Conservation (phyloP, 2,113 vertebrate species). For the Cebus imitator region DNA sequence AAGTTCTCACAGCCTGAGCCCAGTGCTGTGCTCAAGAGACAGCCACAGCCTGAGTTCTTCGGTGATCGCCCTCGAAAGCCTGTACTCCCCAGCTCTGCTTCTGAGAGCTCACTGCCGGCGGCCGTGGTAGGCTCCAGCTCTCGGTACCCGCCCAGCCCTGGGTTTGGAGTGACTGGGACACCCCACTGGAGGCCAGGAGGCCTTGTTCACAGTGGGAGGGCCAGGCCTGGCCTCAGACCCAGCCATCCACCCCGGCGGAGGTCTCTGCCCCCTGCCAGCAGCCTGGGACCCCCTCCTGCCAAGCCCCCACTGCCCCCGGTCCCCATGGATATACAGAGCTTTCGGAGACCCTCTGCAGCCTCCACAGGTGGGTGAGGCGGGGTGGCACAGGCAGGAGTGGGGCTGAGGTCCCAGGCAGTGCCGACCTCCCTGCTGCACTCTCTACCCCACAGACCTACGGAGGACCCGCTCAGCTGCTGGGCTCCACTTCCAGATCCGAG, state of each 20-base stretch:
- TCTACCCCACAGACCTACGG: conserved; percentile 17
- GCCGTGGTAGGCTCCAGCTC: not conserved
- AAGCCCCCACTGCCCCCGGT: conserved; percentile 68
- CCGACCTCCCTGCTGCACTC: not conserved
- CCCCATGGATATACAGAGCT: conserved; percentile 44
- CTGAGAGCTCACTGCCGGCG: conserved; percentile 42
- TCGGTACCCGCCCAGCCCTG: not conserved
- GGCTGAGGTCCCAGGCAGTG: not conserved
- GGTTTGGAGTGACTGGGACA: not conserved
- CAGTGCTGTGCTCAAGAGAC: not conserved
- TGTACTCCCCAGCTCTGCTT: conserved; percentile 42
- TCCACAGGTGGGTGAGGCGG: conserved; percentile 50
- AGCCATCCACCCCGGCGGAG: conserved; percentile 5
- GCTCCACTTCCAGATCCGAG: not conserved
- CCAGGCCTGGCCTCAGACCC: not conserved
- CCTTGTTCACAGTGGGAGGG: not conserved
- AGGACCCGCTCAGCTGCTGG: not conserved
- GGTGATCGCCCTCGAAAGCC: conserved; percentile 16
- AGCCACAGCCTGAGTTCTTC: rapidly evolving
- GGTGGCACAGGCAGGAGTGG: rapidly evolving
- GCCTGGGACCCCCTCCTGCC: conserved; percentile 68
- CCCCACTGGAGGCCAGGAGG: not conserved
- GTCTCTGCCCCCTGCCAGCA: conserved; percentile 66
- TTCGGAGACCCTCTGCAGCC: not conserved
- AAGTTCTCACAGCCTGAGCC: conserved; percentile 46